Percentiles rank a stretch among this genome's conserved stretches.
These are phyloP conservation scores for Lymantria dispar DNA, from an alignment of 2,888 invertebrate genomes.

Conservation along the genomic window DNA sequence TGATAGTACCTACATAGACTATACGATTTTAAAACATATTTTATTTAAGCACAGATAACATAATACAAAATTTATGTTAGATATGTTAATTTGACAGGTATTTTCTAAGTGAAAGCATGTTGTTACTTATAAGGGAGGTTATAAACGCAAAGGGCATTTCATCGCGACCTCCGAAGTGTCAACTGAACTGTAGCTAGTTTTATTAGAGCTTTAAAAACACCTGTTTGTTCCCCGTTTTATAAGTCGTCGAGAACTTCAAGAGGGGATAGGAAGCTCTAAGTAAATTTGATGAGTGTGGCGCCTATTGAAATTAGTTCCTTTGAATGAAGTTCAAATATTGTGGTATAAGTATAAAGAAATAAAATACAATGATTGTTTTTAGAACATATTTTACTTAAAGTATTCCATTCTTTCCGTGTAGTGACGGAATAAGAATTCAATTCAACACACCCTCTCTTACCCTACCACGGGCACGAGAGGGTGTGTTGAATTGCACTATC, in stretches of 20 bases:
- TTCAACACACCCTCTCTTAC: too few species aligned
- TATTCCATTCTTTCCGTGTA: too few species aligned
- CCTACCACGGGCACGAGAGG: too few species aligned
- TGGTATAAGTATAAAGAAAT: neutral
- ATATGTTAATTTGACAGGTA: constrained; percentile 33
- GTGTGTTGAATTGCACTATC: too few species aligned
- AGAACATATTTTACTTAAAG: too few species aligned
- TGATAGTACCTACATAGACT: neutral
- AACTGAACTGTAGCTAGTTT: constrained; percentile 24
- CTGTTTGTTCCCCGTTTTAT: constrained; percentile 8
- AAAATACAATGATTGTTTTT: too few species aligned
- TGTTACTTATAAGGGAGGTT: constrained; percentile 32
- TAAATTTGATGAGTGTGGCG: constrained; percentile 17
- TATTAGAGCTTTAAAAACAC: constrained; percentile 17
- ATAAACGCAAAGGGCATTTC: constrained; percentile 29
- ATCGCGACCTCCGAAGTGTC: constrained; percentile 32
- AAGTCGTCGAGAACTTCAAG: constrained; percentile 8
- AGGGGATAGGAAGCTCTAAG: constrained; percentile 12
- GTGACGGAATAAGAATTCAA: too few species aligned
- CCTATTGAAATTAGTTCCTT: constrained; percentile 33
- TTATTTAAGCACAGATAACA: constrained; percentile 15
- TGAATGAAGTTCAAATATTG: constrained; percentile 26
- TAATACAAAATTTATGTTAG: constrained; percentile 8
- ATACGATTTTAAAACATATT: constrained; percentile 2
- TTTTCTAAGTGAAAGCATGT: constrained; percentile 39